These are phyloP conservation scores for Matsumyia berberina DNA, from an alignment of 2,888 invertebrate genomes.

Conservation along the genomic window DNA sequence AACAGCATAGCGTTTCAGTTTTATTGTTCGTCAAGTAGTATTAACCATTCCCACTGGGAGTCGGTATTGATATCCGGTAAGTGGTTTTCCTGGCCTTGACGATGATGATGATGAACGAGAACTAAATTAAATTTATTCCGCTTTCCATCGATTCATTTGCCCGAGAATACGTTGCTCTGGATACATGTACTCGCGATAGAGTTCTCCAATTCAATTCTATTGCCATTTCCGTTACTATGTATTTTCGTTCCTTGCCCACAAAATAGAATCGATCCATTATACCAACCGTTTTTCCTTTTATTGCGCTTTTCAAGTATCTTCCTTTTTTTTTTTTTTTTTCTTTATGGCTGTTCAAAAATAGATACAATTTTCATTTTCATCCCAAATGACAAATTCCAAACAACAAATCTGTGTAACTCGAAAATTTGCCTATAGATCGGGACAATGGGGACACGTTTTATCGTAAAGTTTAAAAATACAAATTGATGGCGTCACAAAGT, in stretches of 20 bases:
- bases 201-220: background rate
- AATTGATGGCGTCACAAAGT: constrained; percentile 15
- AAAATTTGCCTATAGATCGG: background rate
- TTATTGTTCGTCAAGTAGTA: no score
- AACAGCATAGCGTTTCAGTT: no score
- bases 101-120: background rate
- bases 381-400: constrained; percentile 10
- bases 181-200: background rate
- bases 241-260: background rate
- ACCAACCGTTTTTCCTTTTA: background rate
- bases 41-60: no score
- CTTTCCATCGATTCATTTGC: background rate
- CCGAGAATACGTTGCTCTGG: background rate
- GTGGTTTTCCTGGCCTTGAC: background rate
- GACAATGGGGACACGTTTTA: background rate
- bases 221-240: background rate
- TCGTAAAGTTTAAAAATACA: constrained; percentile 6
- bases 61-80: background rate
- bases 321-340: background rate
- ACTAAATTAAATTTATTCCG: background rate
- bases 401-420: background rate
- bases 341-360: background rate
- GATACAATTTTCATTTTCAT: no score
- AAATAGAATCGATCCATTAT: background rate
- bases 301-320: background rate